Percentiles rank a stretch among this genome's conserved stretches.
Evolutionary conservation across 2,113 vertebrate species (phyloP).

Genomic region (Triplophysa tibetana): DNA sequence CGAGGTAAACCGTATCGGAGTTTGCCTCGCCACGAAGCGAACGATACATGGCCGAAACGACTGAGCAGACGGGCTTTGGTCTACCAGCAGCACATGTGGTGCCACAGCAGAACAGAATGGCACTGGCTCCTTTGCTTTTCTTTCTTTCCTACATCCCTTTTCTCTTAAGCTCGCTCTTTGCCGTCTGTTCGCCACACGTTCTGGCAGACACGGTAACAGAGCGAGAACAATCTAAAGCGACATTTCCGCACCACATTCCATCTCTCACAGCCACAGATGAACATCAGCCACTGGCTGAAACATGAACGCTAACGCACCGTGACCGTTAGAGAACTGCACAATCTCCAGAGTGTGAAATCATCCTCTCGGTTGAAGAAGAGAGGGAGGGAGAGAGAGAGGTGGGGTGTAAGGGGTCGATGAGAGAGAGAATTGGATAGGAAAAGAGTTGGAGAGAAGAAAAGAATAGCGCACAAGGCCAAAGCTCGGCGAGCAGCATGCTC

Average conservation of each 20-base stretch:
- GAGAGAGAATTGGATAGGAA: constrained; percentile 42
- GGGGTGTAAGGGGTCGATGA: constrained; percentile 61
- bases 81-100: constrained; percentile 52
- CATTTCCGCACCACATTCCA: constrained; percentile 3
- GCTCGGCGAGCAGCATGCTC: constrained; percentile 81
- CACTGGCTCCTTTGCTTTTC: constrained; percentile 48
- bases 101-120: constrained; percentile 47
- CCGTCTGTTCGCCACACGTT: constrained; percentile 31
- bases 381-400: constrained; percentile 45
- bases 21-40: not conserved
- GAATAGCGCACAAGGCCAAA: constrained; percentile 62
- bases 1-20: not conserved
- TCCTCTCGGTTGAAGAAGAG: constrained; percentile 60
- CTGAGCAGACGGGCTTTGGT: constrained; percentile 21
- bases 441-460: constrained; percentile 50
- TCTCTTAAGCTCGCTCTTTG: constrained; percentile 11
- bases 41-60: constrained; percentile 12
- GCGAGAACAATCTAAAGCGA: constrained; percentile 16
- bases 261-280: constrained; percentile 42
- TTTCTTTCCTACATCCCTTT: constrained; percentile 44
- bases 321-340: constrained; percentile 28
- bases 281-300: constrained; percentile 49
- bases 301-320: constrained; percentile 59
- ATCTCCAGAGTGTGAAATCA: constrained; percentile 70
- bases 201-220: not conserved